Conservation (phyloP, 1,140 invertebrate species). For the Diachasmimorpha longicaudata region DNA sequence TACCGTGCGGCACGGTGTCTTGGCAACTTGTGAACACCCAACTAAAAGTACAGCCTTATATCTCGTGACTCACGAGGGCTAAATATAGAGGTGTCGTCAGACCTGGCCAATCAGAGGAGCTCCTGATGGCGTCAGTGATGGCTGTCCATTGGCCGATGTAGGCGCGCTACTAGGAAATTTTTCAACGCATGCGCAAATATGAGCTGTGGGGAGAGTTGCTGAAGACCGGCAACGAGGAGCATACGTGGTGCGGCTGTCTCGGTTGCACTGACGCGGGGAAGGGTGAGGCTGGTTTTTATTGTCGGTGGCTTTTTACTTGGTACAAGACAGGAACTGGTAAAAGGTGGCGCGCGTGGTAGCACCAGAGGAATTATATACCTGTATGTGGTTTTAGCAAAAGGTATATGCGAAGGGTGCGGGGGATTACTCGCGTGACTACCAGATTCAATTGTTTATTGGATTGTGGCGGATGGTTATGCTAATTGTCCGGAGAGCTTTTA, state of each 20-base stretch:
- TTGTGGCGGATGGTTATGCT: neutral
- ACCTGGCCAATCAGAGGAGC: constrained; percentile 44
- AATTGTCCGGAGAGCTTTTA: neutral
- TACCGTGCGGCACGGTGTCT: constrained; percentile 42
- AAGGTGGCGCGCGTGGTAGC: neutral
- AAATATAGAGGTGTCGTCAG: constrained; percentile 61
- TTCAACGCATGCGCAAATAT: constrained; percentile 35
- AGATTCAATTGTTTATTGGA: neutral
- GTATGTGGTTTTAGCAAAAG: neutral
- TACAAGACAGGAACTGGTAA: neutral
- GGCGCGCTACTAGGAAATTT: constrained; percentile 40
- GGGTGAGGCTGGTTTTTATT: neutral
- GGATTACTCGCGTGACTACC: neutral
- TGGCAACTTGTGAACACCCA: constrained; percentile 55
- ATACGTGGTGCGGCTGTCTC: neutral
- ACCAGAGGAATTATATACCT: neutral
- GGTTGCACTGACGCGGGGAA: neutral
- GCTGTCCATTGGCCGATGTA: constrained; percentile 34
- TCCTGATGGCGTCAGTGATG: constrained; percentile 44
- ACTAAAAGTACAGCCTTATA: constrained; percentile 59
- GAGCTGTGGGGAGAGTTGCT: constrained; percentile 35
- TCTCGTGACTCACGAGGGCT: constrained; percentile 60
- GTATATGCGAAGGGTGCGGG: neutral
- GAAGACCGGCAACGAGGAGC: constrained; percentile 32
- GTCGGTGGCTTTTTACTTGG: neutral